These are phyloP conservation scores for Andricus quercusramuli DNA, from an alignment of 2,888 invertebrate genomes.

Conservation along the genomic window DNA sequence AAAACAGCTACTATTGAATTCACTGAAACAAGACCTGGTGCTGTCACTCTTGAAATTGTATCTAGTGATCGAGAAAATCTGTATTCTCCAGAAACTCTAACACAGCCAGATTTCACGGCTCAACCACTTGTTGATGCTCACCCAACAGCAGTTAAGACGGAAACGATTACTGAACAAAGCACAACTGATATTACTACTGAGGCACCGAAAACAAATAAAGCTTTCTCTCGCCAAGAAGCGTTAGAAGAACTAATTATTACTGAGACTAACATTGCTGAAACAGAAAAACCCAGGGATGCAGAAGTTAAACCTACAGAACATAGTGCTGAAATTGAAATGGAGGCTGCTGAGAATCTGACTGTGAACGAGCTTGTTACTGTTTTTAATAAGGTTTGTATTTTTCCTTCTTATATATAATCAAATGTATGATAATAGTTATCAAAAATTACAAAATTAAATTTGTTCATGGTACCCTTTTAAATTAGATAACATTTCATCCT, in stretches of 20 bases:
- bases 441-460: not conserved
- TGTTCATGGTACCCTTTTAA: not conserved
- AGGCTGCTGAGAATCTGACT: slow-evolving; percentile 66
- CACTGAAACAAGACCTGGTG: slow-evolving; percentile 70
- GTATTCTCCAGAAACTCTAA: slow-evolving; percentile 60
- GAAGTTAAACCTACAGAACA: slow-evolving; percentile 73
- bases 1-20: slow-evolving; percentile 78
- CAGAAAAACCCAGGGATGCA: slow-evolving; percentile 78
- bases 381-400: slow-evolving; percentile 62
- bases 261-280: slow-evolving; percentile 78
- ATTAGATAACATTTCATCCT: not conserved
- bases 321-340: slow-evolving; percentile 68
- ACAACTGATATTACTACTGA: slow-evolving; percentile 63
- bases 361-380: slow-evolving; percentile 69
- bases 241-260: slow-evolving; percentile 78
- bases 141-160: slow-evolving; percentile 78
- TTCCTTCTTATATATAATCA: slow-evolving; percentile 23
- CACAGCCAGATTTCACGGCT: slow-evolving; percentile 69
- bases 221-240: slow-evolving; percentile 79
- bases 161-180: slow-evolving; percentile 77
- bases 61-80: slow-evolving; percentile 72
- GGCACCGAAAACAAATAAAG: slow-evolving; percentile 68
- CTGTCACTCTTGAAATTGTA: slow-evolving; percentile 71
- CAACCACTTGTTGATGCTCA: slow-evolving; percentile 77
- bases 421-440: not conserved